A percentile compares a stretch with the other conserved stretches of the same genome.
Evolutionary conservation across 2,797 vertebrate genomes (phyloP).

Genomic region (Oreortyx pictus): DNA sequence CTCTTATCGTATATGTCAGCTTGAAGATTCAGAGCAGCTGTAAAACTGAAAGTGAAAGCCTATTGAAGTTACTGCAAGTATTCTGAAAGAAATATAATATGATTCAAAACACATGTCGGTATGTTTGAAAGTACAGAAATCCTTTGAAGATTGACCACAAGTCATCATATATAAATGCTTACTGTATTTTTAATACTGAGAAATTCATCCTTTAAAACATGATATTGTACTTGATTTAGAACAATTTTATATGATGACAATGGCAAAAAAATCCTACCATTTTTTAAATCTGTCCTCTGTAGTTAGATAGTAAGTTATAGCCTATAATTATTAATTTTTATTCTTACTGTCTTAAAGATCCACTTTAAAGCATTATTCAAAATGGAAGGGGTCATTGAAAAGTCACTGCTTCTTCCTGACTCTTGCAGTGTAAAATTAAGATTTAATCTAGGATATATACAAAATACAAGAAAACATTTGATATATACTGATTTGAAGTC

Average conservation of each 20-base stretch:
- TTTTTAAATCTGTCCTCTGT: neutral
- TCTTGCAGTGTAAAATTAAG: neutral
- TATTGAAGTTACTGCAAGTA: neutral
- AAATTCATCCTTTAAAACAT: neutral
- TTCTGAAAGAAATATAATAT: neutral
- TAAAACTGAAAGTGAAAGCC: slow-evolving; percentile 34
- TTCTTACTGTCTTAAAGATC: neutral
- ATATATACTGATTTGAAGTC: neutral
- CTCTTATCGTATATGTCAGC: neutral
- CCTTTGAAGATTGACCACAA: neutral
- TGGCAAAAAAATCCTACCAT: neutral
- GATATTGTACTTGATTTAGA: neutral
- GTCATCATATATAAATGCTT: neutral
- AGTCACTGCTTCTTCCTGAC: neutral
- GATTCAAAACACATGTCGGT: slow-evolving; percentile 1
- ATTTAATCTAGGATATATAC: neutral
- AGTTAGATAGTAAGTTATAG: neutral
- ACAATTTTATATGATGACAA: neutral
- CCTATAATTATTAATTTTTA: neutral
- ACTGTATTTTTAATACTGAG: neutral
- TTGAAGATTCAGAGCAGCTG: slow-evolving; percentile 5
- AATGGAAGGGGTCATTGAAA: neutral
- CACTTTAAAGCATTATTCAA: neutral
- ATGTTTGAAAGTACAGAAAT: neutral
- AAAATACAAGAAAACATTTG: neutral